phyloP scores from a whole-genome alignment of 2,113 vertebrate genomes.

The Origma solitaria region DNA sequence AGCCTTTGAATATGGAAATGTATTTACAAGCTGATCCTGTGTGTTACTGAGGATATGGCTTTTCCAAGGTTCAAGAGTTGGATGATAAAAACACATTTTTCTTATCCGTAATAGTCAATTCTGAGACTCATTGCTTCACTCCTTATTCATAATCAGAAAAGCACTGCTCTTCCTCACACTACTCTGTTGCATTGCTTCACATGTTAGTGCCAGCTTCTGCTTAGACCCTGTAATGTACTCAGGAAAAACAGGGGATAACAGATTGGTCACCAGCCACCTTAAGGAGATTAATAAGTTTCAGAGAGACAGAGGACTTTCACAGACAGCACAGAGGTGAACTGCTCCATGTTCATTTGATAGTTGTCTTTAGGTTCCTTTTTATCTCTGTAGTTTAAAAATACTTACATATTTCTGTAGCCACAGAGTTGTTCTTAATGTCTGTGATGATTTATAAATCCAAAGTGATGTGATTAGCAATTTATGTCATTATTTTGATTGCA shows the following conservation, averaged over 20 bases:
- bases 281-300: neutral
- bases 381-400: neutral
- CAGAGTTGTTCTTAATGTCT: neutral
- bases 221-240: neutral
- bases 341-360: neutral
- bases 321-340: neutral
- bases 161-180: neutral
- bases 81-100: neutral
- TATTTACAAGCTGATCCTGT: neutral
- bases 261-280: neutral
- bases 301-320: neutral
- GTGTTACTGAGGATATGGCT: neutral
- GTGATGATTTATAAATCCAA: neutral
- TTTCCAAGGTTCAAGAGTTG: neutral
- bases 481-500: conserved; percentile 49
- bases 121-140: neutral
- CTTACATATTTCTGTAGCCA: neutral
- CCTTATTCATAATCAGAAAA: neutral
- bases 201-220: neutral
- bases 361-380: neutral
- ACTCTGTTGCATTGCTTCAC: neutral
- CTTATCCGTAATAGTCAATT: neutral
- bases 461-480: neutral
- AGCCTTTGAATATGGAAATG: neutral
- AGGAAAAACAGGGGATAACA: neutral